Conservation (phyloP, 1,140 invertebrate genomes). For the Caerostris darwini region DNA sequence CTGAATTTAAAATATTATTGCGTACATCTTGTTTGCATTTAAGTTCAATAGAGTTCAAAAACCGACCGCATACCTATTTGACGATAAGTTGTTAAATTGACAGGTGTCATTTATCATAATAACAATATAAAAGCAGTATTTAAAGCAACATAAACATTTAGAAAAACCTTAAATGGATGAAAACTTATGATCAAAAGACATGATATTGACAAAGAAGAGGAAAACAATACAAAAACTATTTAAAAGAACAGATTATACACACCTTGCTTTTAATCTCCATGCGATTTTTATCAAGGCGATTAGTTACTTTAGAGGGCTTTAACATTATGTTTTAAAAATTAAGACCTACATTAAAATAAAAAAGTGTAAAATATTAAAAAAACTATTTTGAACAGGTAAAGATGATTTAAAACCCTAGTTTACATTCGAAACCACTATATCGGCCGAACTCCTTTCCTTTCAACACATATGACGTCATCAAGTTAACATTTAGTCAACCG, state of each 20-base stretch:
- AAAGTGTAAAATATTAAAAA: slow-evolving; percentile 3
- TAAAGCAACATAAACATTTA: background rate
- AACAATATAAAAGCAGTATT: background rate
- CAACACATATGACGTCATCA: slow-evolving; percentile 73
- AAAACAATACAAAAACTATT: background rate
- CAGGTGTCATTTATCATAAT: slow-evolving; percentile 16
- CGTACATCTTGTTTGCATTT: background rate
- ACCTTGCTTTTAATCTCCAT: slow-evolving; percentile 72
- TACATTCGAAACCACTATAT: slow-evolving; percentile 51
- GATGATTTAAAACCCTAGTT: slow-evolving; percentile 26
- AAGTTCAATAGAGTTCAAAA: slow-evolving; percentile 21
- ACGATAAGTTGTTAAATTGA: slow-evolving; percentile 16
- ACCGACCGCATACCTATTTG: background rate
- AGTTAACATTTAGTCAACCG: slow-evolving; percentile 71
- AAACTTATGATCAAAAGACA: background rate
- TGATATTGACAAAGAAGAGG: background rate
- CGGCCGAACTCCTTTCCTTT: slow-evolving; percentile 68
- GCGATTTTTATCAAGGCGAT: slow-evolving; percentile 23
- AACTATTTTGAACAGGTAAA: slow-evolving; percentile 26
- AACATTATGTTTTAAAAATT: slow-evolving; percentile 48
- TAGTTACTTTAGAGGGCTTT: slow-evolving; percentile 50
- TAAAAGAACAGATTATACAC: background rate
- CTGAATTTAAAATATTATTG: background rate
- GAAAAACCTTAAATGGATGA: background rate
- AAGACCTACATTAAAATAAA: slow-evolving; percentile 38